A percentile compares a stretch with the other conserved stretches of the same genome.
Evolutionary conservation across 2,888 invertebrate genomes (phyloP).

Genomic region (Octodonta nipae): DNA sequence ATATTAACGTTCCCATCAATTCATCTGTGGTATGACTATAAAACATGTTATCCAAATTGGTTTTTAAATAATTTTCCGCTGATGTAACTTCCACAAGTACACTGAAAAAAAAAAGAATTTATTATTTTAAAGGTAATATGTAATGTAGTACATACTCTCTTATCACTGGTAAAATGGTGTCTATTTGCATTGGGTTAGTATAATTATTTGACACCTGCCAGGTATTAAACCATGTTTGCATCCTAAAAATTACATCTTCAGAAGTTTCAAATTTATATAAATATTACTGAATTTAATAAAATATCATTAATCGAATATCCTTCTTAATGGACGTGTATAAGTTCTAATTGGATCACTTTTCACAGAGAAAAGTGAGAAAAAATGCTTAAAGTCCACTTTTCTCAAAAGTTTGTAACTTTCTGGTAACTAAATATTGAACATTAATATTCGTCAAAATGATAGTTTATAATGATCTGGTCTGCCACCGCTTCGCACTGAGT

Average conservation of each 20-base stretch:
- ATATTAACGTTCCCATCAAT: slow-evolving; percentile 44
- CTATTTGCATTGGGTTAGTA: slow-evolving; percentile 51
- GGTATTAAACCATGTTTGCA: slow-evolving; percentile 55
- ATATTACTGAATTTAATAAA: too few relatives aligned
- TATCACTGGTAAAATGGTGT: slow-evolving; percentile 43
- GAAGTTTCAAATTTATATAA: background rate
- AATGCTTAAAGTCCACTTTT: too few relatives aligned
- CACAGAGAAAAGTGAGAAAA: too few relatives aligned
- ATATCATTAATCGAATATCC: background rate
- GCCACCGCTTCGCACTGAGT: too few relatives aligned
- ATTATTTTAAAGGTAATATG: background rate
- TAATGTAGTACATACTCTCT: slow-evolving; percentile 41
- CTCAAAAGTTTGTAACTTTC: too few relatives aligned
- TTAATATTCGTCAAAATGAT: too few relatives aligned
- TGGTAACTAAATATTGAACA: too few relatives aligned
- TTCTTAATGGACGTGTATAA: too few relatives aligned
- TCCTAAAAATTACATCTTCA: slow-evolving; percentile 33
- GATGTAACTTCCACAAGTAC: slow-evolving; percentile 40
- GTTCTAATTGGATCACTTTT: too few relatives aligned
- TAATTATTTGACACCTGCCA: slow-evolving; percentile 55
- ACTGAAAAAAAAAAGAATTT: slow-evolving; percentile 27
- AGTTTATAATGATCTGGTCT: too few relatives aligned
- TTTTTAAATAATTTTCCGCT: slow-evolving; percentile 40
- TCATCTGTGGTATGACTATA: slow-evolving; percentile 48
- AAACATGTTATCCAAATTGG: slow-evolving; percentile 40